Conservation (phyloP, 2,888 invertebrate genomes). For the Axea sp. region DNA sequence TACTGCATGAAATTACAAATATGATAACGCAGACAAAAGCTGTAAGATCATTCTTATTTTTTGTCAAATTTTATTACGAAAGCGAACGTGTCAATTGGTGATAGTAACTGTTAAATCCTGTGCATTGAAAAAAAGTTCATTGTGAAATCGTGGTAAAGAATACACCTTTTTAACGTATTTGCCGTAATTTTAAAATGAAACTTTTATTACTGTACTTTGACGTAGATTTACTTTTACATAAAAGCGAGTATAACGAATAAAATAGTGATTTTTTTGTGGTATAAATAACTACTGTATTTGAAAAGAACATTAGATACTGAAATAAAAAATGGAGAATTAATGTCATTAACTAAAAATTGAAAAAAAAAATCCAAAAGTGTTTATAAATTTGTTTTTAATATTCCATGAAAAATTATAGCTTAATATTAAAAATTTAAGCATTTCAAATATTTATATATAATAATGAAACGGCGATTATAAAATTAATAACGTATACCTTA, state of each 20-base stretch:
- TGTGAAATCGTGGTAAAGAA: constrained; percentile 6
- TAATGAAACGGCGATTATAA: constrained; percentile 29
- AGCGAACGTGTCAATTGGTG: constrained; percentile 9
- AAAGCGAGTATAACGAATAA: constrained; percentile 10
- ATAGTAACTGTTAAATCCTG: constrained; percentile 1
- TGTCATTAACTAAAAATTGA: background rate
- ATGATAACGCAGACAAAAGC: too few relatives aligned
- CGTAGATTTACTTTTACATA: constrained; percentile 15
- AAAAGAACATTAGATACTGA: too few relatives aligned
- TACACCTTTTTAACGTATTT: constrained; percentile 19
- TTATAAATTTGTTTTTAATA: too few relatives aligned
- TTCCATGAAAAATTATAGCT: too few relatives aligned
- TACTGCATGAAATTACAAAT: too few relatives aligned
- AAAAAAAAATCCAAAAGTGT: background rate
- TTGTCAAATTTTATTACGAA: constrained; percentile 8
- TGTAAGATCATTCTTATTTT: too few relatives aligned
- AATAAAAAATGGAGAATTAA: background rate
- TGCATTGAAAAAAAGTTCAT: constrained; percentile 13
- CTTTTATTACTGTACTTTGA: constrained; percentile 27
- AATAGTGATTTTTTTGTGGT: constrained; percentile 5
- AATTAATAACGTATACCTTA: constrained; percentile 29
- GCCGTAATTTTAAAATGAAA: constrained; percentile 33
- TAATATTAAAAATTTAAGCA: too few relatives aligned
- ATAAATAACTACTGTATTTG: too few relatives aligned
- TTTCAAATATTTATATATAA: constrained; percentile 11